Base-by-base conservation (phyloP, 2,888 invertebrate genomes). In the Lymantria monacha region DNA sequence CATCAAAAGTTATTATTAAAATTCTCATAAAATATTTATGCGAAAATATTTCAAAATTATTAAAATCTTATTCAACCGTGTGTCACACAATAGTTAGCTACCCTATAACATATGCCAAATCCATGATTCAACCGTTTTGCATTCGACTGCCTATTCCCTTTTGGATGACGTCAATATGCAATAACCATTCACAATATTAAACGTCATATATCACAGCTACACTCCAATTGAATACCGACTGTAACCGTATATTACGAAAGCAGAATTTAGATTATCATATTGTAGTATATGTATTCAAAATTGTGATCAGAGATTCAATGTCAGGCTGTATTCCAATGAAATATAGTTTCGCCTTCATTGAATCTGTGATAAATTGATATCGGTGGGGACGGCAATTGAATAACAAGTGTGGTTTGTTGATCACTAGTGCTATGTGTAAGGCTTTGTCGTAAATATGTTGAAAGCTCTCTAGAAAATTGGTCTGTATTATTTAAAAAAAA, bases 31-130 rank as follows among this genome's bases (percentile, higher is more conserved):
- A 22, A 22, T 22, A 22, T 22, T 5, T 22, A 3, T 22, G 2
- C 3, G 22, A 22, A 3, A 3, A 22, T 5, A 22, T 22, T 22
- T 22, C 5, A 22, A 22, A 22, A 1, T 41, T 14, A 14, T 9
- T 14, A 9, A 41, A 41, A 43, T 22, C 9, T 43, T 30, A 44
- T 49, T 53, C 30, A 30, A 9, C 74, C 46, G 84, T 82, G 72
- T 81, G 83, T 64, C 64, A 67, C 72, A 67, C 76, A 76, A 81
- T 81, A 81, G 85, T 83, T 83, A 22, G 72, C 81, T 76, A 82
- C 86, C 85, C 85, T 83, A 81, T 83, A 89, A 87, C 90, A 90
- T 90, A 91, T 91, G 90, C 90, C 90, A 87, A 90, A 90, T 91
- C 90, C 88, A 91, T 87, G 86, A 84, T 83, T 81, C 81, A 82